Evolutionary conservation across 2,888 invertebrate genomes (phyloP).

Genomic region (Latrodectus hesperus): DNA sequence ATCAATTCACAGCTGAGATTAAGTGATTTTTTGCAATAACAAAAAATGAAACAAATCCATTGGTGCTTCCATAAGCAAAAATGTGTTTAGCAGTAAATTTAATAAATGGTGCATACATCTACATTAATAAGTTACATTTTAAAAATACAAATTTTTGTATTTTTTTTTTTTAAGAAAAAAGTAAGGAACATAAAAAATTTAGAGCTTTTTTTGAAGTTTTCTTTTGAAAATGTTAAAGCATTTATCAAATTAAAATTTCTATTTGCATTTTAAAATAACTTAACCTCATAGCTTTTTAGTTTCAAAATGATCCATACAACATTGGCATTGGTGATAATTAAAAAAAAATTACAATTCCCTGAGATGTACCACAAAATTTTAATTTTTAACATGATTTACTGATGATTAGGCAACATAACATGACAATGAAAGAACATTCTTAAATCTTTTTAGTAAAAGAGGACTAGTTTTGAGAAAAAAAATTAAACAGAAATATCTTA

Average conservation of each 20-base stretch:
- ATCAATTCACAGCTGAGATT: constrained; percentile 23
- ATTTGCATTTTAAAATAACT: no score
- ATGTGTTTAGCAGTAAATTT: constrained; percentile 6
- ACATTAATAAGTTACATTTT: no score
- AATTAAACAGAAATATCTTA: background rate
- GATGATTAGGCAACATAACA: background rate
- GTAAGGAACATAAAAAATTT: no score
- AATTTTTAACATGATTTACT: background rate
- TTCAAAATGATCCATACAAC: no score
- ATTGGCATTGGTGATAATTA: no score
- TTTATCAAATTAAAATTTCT: no score
- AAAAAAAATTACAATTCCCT: background rate
- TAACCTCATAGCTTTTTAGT: no score
- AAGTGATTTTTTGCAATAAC: constrained; percentile 13
- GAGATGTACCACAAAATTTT: background rate
- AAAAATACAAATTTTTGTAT: no score
- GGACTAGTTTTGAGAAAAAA: background rate
- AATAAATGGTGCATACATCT: background rate
- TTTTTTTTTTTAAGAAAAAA: no score
- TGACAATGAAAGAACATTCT: background rate
- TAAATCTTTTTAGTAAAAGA: background rate
- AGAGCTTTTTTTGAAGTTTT: no score
- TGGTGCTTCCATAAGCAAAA: constrained; percentile 39
- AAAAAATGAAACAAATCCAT: constrained; percentile 9
- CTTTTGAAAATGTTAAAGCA: no score